phyloP scores from a whole-genome alignment of 2,113 vertebrate genomes.

The Astur gentilis region DNA sequence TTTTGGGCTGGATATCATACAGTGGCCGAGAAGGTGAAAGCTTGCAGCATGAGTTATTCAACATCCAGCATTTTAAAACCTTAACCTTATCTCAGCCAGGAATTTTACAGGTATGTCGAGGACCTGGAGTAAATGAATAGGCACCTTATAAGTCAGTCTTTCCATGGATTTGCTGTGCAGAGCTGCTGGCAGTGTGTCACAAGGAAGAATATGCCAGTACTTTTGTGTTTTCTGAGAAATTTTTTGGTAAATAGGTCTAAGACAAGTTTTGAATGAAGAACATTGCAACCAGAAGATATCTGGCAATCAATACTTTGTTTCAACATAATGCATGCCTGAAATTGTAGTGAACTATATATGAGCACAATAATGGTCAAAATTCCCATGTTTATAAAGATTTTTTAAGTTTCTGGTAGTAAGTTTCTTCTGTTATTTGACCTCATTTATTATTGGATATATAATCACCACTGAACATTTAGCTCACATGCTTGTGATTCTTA shows the following conservation, averaged over 20 bases:
- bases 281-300: background rate
- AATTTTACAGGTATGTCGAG: background rate
- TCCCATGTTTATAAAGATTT: background rate
- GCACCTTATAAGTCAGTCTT: background rate
- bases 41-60: background rate
- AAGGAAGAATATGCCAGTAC: background rate
- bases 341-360: background rate
- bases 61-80: background rate
- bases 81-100: background rate
- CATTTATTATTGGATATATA: constrained; percentile 31
- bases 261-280: background rate
- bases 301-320: background rate
- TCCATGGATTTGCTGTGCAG: background rate
- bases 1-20: background rate
- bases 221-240: background rate
- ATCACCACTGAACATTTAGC: constrained; percentile 17
- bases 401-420: background rate
- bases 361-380: background rate
- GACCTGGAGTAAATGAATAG: background rate
- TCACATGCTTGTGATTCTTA: background rate
- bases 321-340: background rate
- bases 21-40: background rate
- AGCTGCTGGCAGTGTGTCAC: background rate
- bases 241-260: background rate
- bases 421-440: constrained; percentile 29